Evolutionary conservation across 2,797 vertebrate genomes (phyloP), one percentile per base, ranked within the genome.

Genomic region (Catostomus latipinnis): DNA sequence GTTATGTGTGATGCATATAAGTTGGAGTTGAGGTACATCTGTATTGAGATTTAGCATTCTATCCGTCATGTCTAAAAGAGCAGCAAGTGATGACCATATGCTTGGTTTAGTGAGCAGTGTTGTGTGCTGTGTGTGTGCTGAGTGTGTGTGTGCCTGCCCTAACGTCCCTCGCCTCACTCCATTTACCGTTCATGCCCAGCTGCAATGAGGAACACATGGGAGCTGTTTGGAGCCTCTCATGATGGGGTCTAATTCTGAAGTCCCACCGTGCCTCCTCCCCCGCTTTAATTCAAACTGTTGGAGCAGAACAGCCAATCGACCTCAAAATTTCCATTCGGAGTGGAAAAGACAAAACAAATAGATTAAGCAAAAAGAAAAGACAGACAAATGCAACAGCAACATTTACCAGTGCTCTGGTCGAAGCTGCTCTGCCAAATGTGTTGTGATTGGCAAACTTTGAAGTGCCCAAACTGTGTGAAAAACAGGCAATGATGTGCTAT

Each of bases 401-500:
- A 84, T 90, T 91, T 88, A 88, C 82, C 81, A 89, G 89, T 86
- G 63, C 78, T 53, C 80, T 83, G 81, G 88, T 88, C 4, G 34
- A 34, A 34, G 34, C 34, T 4, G 34, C 79, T 82, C 80, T 91
- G 90, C 90, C 89, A 90, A 87, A 88, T 84, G 83, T 94, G 91
- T 93, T 94, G 88, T 90, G 87, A 87, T 94, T 93, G 92, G 93
- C 92, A 89, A 87, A 86, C 85, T 89, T 90, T 90, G 88, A 92
- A 92, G 88, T 90, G 90, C 85, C 89, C 87, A 88, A 90, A 91
- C 86, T 86, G 82, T 74, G 8, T 54, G 81, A 78, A 80, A 79
- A 85, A 81, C 69, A 84, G 88, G 84, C 87, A 84, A 87, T 88
- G 86, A 88, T 90, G 83, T 85, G 86, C 86, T 88, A 85, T 18